Base-by-base conservation (phyloP, 2,888 invertebrate species). In the Synanthedon andrenaeformis region DNA sequence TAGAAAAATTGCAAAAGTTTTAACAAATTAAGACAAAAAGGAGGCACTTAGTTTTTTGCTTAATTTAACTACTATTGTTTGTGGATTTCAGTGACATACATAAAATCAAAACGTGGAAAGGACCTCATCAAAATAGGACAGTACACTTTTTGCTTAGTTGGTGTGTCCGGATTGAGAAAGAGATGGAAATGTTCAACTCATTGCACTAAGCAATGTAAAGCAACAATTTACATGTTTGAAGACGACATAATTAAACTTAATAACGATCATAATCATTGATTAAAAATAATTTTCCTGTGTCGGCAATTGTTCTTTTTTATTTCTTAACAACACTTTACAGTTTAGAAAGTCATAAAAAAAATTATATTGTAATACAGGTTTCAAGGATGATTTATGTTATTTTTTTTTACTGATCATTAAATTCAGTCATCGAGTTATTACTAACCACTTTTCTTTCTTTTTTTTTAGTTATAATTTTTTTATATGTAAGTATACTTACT, bases 161-260 rank as follows among this genome's bases (percentile, higher is more conserved):
- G 28, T 23, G 55, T 58, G 0, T 54, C 53, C n/a, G 66, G 68
- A 1, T 6, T 42, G 8, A 70, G 62, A 51, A 68, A 58, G 1
- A 53, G 70, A 41, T 68, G 67, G 67, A 58, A 56, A 52, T 68
- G 68, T 53, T 56, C 56, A 5, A 59, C 61, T 3, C 61, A 66
- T 51, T 58, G 58, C 17, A 55, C 2, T 8, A 52, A 49, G 13
- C 59, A 61, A 13, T 68, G 70, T 53, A 59, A 53, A 23, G 70
- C 69, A 5, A 56, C 54, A 19, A 48, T 65, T 0, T 61, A 59
- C 28, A 68, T 65, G 0, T 41, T 58, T 2, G 51, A 59, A 4
- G 56, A 60, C 23, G 51, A 51, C 12, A 60, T 65, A 3, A 49
- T 64, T 2, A 56, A 51, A 35, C 54, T 54, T 52, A 55, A 55